Evolutionary conservation across 2,797 vertebrate genomes (phyloP).

Genomic region (Lepus townsendii): DNA sequence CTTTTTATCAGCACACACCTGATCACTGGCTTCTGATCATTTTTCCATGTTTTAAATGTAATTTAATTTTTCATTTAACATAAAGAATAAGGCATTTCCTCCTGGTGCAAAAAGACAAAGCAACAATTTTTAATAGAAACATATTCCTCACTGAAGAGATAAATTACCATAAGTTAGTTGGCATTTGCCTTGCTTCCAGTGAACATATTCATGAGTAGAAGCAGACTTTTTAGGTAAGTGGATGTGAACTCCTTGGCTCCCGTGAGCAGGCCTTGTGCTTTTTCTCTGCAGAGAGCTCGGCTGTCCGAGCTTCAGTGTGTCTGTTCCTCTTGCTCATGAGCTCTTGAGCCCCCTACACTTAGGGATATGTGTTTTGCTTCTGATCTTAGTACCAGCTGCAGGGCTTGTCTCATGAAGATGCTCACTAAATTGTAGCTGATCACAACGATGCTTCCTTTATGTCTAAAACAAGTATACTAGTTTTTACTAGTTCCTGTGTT

Average conservation of each 20-base stretch:
- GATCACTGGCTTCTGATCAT: neutral
- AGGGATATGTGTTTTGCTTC: neutral
- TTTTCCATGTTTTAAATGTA: neutral
- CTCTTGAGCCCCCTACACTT: neutral
- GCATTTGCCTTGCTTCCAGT: neutral
- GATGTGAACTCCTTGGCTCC: neutral
- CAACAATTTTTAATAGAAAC: neutral
- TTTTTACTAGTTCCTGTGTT: neutral
- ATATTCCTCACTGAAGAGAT: neutral
- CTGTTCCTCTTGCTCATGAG: neutral
- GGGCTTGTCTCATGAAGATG: neutral
- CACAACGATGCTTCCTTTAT: neutral
- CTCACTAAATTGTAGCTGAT: neutral
- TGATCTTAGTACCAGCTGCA: neutral
- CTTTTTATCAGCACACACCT: neutral
- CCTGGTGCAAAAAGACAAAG: neutral
- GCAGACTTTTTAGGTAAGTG: neutral
- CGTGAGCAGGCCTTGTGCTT: neutral
- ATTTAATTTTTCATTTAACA: neutral
- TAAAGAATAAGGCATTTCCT: constrained; percentile 28
- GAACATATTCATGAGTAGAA: neutral
- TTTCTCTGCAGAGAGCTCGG: neutral
- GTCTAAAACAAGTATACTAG: neutral
- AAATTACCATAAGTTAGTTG: neutral
- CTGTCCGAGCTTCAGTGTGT: neutral